These are phyloP conservation scores for Lophotis ruficrista DNA, from an alignment of 2,113 vertebrate genomes.

Conservation along the genomic window DNA sequence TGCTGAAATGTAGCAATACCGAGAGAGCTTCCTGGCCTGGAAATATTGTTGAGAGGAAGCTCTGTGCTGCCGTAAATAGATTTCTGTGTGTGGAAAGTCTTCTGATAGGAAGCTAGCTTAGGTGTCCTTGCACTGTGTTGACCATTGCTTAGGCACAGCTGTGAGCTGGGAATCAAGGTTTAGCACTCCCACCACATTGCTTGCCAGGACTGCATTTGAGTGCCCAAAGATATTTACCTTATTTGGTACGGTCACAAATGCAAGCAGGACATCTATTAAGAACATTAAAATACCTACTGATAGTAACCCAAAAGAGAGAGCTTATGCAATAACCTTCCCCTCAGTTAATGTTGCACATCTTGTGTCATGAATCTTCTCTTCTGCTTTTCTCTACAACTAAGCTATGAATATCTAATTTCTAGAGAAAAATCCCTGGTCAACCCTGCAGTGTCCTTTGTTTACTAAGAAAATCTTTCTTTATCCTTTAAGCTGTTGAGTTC, in stretches of 20 bases:
- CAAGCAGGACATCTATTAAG: not conserved
- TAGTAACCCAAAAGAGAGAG: not conserved
- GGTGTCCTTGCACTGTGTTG: not conserved
- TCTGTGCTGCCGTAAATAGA: not conserved
- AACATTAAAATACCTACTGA: not conserved
- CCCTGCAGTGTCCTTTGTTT: not conserved
- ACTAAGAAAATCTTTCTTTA: conserved; percentile 15
- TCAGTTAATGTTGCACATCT: not conserved
- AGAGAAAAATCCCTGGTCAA: not conserved
- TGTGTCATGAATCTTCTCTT: not conserved
- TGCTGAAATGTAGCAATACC: not conserved
- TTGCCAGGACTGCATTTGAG: not conserved
- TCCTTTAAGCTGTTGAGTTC: conserved; percentile 30
- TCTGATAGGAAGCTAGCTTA: not conserved
- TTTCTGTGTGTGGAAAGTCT: not conserved
- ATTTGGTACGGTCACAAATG: not conserved
- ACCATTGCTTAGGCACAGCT: not conserved
- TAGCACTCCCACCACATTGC: not conserved
- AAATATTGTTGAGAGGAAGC: not conserved
- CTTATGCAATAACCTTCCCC: not conserved
- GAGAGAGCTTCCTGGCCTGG: not conserved
- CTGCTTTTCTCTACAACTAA: not conserved
- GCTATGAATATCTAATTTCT: not conserved
- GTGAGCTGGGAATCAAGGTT: not conserved
- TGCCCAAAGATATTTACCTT: not conserved